Conservation (phyloP, 2,113 vertebrate genomes). For the Bufo bufo region DNA sequence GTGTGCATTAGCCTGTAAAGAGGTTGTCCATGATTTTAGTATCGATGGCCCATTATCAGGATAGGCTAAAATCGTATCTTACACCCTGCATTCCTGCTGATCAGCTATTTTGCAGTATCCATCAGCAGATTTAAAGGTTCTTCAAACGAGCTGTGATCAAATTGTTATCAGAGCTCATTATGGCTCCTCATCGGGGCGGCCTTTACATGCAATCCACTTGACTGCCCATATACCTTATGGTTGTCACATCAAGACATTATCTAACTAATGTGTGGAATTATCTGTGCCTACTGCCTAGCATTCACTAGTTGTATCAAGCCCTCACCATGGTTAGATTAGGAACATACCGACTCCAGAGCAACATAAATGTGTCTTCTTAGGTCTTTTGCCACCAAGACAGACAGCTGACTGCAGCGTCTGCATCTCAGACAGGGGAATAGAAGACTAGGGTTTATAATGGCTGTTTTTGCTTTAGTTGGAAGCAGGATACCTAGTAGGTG, state of each 20-base stretch:
- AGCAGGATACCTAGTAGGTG: neutral
- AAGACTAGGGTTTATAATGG: conserved; percentile 10
- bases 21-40: no score
- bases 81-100: no score
- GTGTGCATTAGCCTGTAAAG: no score
- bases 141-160: no score
- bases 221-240: neutral
- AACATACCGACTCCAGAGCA: conserved; percentile 11
- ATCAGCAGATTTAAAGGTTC: no score
- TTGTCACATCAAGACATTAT: neutral
- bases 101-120: no score
- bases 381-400: conserved; percentile 8
- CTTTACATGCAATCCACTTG: neutral
- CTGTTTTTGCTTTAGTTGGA: neutral
- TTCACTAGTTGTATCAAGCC: neutral
- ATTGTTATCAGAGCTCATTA: no score
- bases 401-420: conserved; percentile 14
- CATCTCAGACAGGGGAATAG: neutral
- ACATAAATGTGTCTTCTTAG: neutral
- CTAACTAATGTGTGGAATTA: neutral
- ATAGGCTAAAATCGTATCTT: no score
- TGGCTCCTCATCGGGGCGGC: no score
- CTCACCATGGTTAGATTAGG: neutral
- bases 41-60: no score
- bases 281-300: neutral